Evolutionary conservation across 2,797 vertebrate species (phyloP), one percentile per base, ranked within the genome.

Genomic region (Semaprochilodus insignis): DNA sequence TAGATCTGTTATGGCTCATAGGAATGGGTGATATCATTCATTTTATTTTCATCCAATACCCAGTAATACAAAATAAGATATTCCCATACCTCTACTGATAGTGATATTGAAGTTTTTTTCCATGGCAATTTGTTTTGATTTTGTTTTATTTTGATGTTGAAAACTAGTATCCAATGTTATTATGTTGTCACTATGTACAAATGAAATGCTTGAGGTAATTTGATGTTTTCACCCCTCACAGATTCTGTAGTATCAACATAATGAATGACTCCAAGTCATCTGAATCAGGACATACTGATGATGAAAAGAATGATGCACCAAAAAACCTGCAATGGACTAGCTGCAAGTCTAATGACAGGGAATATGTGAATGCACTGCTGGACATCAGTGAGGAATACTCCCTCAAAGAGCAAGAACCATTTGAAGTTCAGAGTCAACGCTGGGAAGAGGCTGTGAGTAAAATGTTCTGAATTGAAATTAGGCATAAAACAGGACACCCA

Each of bases 361-460:
- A 83, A 70, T 84, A 89, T 59, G 90, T 94, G 15, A 90, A 92
- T 51, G 87, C 83, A 55, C 95, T 98, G 52, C 86, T 96, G 14
- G 89, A 91, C 4, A 84, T 96, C 74, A 97, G 96, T 6, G 94
- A 96, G 72, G 91, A 95, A 62, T 82, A 77, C 0, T 74, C 86
- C 25, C 79, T 90, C 57, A 90, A 90, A 59, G 94, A 96, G 0
- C 83, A 88, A 81, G 92, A 92, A 80, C 87, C 88, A 0, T 48
- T 82, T 0, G 91, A 94, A 71, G 88, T 82, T 83, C 73, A 86
- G 1, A 91, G 89, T 59, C 91, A 91, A 74, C 95, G 93, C 52
- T 95, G 93, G 96, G 95, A 96, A 71, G 95, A 96, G 78, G 95
- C 95, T 52, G 97, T 98, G 85, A 96, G 96, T 96, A 75, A 80